Evolutionary conservation across 2,113 vertebrate species (phyloP).

Genomic region (Dissostichus mawsoni): DNA sequence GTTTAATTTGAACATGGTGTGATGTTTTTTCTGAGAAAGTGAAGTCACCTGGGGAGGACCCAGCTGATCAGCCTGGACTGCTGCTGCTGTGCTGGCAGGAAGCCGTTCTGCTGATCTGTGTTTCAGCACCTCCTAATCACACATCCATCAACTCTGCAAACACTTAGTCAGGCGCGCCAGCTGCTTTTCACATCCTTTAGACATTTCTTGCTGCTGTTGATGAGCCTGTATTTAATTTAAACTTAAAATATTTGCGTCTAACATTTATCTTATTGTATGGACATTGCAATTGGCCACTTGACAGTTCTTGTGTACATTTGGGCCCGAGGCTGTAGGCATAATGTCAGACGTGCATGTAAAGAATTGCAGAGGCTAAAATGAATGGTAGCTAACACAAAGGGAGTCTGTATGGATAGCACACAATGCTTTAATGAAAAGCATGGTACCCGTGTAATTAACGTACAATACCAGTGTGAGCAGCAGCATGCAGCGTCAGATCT

Average conservation of each 20-base stretch:
- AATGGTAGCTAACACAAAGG: constrained; percentile 46
- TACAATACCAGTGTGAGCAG: constrained; percentile 56
- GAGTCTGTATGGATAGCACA: constrained; percentile 37
- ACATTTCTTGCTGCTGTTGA: neutral
- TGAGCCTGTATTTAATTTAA: neutral
- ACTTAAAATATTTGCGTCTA: neutral
- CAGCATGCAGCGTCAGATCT: constrained; percentile 48
- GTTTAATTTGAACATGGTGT: constrained; percentile 9
- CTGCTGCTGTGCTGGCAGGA: constrained; percentile 53
- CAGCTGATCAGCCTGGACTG: constrained; percentile 34
- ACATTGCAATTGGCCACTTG: neutral
- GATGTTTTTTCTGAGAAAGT: constrained; percentile 11
- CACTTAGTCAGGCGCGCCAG: neutral
- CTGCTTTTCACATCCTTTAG: too few species aligned
- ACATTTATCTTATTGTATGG: neutral
- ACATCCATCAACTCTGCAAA: constrained; percentile 29
- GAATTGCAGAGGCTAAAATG: constrained; percentile 4
- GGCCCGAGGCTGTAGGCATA: neutral
- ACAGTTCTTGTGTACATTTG: neutral
- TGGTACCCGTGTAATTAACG: constrained; percentile 41
- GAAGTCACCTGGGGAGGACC: constrained; percentile 38
- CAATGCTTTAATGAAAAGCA: constrained; percentile 63
- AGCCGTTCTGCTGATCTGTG: constrained; percentile 39
- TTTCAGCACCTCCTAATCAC: constrained; percentile 32
- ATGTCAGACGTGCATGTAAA: constrained; percentile 32